Percentiles rank a stretch among this genome's conserved stretches.
phyloP scores from a whole-genome alignment of 30 jellyfish, hydroid and myxozoan genomes.

The Aurelia aurita complex sp. Pacific region DNA sequence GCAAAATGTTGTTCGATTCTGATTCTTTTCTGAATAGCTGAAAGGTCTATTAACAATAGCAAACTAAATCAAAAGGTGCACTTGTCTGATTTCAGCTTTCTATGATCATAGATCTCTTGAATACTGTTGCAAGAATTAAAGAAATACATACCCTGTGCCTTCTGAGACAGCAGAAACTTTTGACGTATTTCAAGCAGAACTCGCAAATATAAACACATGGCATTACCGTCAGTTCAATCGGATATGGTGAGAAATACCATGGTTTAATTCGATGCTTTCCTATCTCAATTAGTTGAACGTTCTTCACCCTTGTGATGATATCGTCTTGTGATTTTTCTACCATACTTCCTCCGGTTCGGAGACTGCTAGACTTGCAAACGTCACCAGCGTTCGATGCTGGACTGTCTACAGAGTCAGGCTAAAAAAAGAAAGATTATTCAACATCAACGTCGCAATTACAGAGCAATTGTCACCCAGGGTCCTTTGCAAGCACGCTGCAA shows the following conservation, averaged over 20 bases:
- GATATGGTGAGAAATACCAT: constrained; percentile 99
- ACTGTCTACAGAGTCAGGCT: constrained; percentile 87
- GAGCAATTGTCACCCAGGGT: no score
- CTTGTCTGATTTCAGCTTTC: no score
- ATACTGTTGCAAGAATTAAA: background rate
- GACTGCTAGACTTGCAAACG: constrained; percentile 76
- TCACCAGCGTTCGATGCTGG: constrained; percentile 85
- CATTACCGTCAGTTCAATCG: constrained; percentile 82
- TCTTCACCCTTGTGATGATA: constrained; percentile 95
- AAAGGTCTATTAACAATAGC: no score
- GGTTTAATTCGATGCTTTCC: constrained; percentile 99
- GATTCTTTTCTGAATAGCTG: no score
- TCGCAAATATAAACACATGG: constrained; percentile 96
- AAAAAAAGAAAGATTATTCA: background rate
- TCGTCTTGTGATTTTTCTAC: constrained; percentile 92
- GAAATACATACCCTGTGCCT: constrained; percentile 94
- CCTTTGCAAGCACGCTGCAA: no score
- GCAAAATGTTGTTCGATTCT: no score
- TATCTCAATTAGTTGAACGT: constrained; percentile 88
- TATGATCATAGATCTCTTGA: no score
- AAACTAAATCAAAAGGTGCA: no score
- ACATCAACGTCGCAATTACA: no score
- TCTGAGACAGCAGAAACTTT: constrained; percentile 77
- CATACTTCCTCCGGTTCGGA: constrained; percentile 98
- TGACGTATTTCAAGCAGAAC: constrained; percentile 94